A percentile compares a stretch with the other conserved stretches of the same genome.
Evolutionary conservation across 2,113 vertebrate genomes (phyloP).

Genomic region (Mus spicilegus): DNA sequence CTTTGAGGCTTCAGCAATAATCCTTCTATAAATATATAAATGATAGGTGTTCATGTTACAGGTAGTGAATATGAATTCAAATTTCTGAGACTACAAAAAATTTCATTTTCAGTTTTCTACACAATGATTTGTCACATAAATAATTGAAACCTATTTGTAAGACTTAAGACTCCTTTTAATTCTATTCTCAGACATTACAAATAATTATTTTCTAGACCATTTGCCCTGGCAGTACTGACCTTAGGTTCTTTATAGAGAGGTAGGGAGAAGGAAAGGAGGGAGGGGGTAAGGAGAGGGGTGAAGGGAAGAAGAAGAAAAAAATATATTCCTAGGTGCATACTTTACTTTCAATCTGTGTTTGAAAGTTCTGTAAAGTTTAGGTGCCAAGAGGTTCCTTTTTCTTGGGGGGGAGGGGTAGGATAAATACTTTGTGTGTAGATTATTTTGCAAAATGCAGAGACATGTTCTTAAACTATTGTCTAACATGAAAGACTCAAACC

Average conservation of each 20-base stretch:
- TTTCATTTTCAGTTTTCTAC: conserved; percentile 43
- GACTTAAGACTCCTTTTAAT: conserved; percentile 50
- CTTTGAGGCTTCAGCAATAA: conserved; percentile 49
- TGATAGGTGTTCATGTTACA: conserved; percentile 24
- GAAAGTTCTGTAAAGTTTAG: conserved; percentile 17
- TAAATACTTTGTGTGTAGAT: conserved; percentile 51
- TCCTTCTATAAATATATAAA: conserved; percentile 21
- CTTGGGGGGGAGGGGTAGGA: conserved; percentile 15
- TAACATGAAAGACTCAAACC: conserved; percentile 49
- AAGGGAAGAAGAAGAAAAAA: not conserved
- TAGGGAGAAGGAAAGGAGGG: not conserved
- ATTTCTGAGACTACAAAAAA: not conserved
- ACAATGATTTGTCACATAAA: conserved; percentile 60
- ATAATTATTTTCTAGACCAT: conserved; percentile 25
- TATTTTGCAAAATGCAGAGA: conserved; percentile 58
- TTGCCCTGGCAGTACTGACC: conserved; percentile 20
- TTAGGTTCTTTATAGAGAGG: not conserved
- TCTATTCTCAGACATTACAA: conserved; percentile 43
- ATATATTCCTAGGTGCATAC: not conserved
- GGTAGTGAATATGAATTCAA: not conserved
- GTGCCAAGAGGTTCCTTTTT: conserved; percentile 50
- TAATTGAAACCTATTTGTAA: conserved; percentile 41
- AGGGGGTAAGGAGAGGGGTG: not conserved
- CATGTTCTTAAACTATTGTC: conserved; percentile 56
- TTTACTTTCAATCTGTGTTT: not conserved